These are phyloP conservation scores for Zoanthus gigantus DNA, from an alignment of 92 coral and sea anemone species.

Conservation along the genomic window DNA sequence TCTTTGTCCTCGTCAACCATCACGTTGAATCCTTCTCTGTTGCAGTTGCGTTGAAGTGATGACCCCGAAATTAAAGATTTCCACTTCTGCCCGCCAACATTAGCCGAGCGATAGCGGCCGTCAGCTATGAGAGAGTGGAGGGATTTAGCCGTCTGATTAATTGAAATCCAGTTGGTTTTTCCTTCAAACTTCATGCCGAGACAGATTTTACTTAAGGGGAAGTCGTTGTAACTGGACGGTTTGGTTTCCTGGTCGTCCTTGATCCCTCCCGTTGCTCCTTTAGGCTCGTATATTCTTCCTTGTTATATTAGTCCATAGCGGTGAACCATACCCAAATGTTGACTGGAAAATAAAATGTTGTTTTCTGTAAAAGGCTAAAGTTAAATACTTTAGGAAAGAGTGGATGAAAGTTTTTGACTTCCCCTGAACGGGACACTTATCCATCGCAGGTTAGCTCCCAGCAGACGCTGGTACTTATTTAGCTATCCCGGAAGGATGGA, in stretches of 20 bases:
- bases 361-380: too few species aligned
- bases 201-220: slow-evolving; percentile 49
- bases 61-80: slow-evolving; percentile 44
- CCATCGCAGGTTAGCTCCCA: too few species aligned
- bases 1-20: not conserved
- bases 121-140: slow-evolving; percentile 41
- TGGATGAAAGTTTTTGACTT: too few species aligned
- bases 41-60: slow-evolving; percentile 59
- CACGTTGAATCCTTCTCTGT: slow-evolving; percentile 57
- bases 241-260: slow-evolving; percentile 57
- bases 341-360: not conserved
- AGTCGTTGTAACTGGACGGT: slow-evolving; percentile 48
- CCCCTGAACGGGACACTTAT: too few species aligned
- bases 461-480: too few species aligned
- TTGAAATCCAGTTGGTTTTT: slow-evolving; percentile 37
- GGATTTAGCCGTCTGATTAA: slow-evolving; percentile 46
- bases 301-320: slow-evolving; percentile 47
- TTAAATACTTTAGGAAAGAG: too few species aligned
- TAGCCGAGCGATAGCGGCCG: not conserved
- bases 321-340: slow-evolving; percentile 54
- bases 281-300: slow-evolving; percentile 40
- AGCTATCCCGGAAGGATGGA: too few species aligned
- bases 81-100: slow-evolving; percentile 43
- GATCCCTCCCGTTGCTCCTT: slow-evolving; percentile 59
- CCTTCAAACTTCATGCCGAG: slow-evolving; percentile 48